Evolutionary conservation across 2,888 invertebrate species (phyloP), one percentile per base, ranked within the genome.

Genomic region (Chaetoderma sp.): DNA sequence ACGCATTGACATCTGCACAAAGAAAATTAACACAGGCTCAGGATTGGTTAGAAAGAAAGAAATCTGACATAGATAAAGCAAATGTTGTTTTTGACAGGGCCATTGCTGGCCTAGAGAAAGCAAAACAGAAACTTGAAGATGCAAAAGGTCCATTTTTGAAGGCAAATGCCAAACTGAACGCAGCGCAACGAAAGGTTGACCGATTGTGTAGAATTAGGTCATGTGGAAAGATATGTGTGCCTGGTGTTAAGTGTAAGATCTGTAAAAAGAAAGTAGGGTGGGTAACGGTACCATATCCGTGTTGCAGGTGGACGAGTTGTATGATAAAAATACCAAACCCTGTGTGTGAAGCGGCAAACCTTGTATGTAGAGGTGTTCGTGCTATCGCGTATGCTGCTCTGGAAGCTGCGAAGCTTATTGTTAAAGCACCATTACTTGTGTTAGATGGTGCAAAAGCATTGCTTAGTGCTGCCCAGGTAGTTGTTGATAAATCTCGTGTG

Each of bases 301-400:
- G 39, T 65, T 10, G 50, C 49, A 4, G 58, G 45, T 44, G 4
- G 32, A 47, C 39, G 21, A 50, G 47, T 28, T 58, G 58, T 56
- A 56, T 56, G 56, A 39, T 56, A 16, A 56, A 42, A 18, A 56
- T 56, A 4, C 56, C 56, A 2, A 56, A 56, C 25, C n/a, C 23
- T 39, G n/a, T 56, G 2, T 56, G 56, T 23, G n/a, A 39, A 13
- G 42, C 56, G 25, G 56, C 39, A 39, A 56, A 56, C 39, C 13
- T 27, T n/a, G 36, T 25, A 1, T 56, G 56, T 42, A 13, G 39
- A 13, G 39, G n/a, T 16, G n/a, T 56, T 2, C 2, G 56, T 10
- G 42, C 16, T 4, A 16, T 27, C 2, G 56, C 56, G 2, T 56
- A 28, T 27, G 2, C 21, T n/a, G 56, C 56, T 13, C 39, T 56